phyloP scores from a whole-genome alignment of 2,797 vertebrate genomes.

The Graptemys geographica region DNA sequence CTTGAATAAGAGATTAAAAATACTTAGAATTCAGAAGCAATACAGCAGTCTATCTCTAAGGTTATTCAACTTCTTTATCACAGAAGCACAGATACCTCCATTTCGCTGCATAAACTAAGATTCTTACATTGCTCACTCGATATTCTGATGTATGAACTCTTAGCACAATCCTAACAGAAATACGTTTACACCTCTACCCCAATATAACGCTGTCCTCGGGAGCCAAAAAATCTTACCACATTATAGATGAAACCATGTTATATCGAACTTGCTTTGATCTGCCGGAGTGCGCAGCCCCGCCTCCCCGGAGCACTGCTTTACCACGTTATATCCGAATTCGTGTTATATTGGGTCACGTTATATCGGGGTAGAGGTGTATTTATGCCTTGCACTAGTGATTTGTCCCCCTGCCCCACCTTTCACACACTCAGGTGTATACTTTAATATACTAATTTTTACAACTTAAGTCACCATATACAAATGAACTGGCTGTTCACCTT shows the following conservation, averaged over 20 bases:
- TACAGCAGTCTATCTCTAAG: neutral
- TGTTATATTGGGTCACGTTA: no score
- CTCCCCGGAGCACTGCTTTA: no score
- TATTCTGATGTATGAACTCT: neutral
- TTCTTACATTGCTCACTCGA: neutral
- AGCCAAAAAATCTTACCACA: no score
- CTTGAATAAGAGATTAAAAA: slow-evolving; percentile 32
- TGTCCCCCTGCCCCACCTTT: neutral
- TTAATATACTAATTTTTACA: neutral
- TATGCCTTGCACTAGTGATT: neutral
- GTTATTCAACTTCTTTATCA: slow-evolving; percentile 9
- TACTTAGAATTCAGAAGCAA: neutral
- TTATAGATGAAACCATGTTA: no score
- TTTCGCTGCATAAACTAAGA: neutral
- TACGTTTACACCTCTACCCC: neutral
- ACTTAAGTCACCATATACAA: neutral
- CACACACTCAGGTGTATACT: neutral
- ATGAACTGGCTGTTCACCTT: neutral
- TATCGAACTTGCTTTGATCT: no score
- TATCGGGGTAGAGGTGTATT: neutral
- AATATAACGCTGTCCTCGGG: no score
- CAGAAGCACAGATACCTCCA: neutral
- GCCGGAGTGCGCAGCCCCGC: no score
- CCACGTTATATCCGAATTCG: no score
- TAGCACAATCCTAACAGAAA: neutral